These are phyloP conservation scores for Acomys russatus DNA, from an alignment of 2,797 vertebrate genomes.

Conservation along the genomic window DNA sequence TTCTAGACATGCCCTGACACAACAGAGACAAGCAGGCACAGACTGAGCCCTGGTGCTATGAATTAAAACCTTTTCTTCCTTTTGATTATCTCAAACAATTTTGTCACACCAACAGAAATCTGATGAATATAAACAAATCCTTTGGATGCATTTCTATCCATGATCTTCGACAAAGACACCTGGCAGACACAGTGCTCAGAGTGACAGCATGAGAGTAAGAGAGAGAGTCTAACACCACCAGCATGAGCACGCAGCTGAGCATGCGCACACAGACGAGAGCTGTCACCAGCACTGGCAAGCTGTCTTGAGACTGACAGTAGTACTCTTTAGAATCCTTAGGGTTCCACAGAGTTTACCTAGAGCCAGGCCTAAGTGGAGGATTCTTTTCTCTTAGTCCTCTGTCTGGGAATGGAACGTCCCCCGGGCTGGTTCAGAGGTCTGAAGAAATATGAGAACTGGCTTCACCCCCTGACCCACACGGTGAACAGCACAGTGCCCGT, in stretches of 20 bases:
- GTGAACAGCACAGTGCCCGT: background rate
- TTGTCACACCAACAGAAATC: background rate
- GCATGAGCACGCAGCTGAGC: background rate
- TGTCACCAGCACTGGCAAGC: background rate
- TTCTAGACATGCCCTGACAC: background rate
- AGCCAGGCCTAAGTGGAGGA: background rate
- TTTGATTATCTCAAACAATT: background rate
- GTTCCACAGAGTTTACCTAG: background rate
- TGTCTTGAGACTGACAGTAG: background rate
- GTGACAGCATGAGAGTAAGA: background rate
- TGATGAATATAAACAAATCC: background rate
- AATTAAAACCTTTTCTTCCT: background rate
- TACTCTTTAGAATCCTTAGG: background rate
- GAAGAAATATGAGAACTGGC: background rate
- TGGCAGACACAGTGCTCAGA: background rate
- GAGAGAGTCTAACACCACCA: too few relatives aligned
- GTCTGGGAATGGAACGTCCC: background rate
- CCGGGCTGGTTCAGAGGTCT: background rate
- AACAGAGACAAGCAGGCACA: background rate
- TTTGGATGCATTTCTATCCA: background rate
- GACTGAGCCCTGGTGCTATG: background rate
- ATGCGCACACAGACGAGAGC: background rate
- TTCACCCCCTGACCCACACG: background rate
- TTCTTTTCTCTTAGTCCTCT: background rate
- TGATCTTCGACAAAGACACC: background rate